Percentiles rank a stretch among this genome's conserved stretches.
These are phyloP conservation scores for Cheumatopsyche charites DNA, from an alignment of 1,140 invertebrate species.

Conservation along the genomic window DNA sequence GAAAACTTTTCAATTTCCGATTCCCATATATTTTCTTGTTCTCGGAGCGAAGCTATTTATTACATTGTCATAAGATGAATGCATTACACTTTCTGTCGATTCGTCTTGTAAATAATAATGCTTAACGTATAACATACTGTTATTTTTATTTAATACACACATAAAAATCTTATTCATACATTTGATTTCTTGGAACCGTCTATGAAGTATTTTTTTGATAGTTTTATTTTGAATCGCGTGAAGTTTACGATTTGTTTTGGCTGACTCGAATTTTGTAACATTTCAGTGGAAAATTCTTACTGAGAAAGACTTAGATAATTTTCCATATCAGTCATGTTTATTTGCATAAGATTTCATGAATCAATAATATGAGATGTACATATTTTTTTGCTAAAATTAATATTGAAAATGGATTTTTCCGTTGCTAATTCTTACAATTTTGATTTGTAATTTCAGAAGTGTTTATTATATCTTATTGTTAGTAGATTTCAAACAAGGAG, in stretches of 20 bases:
- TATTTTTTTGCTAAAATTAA: too few relatives aligned
- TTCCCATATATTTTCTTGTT: slow-evolving; percentile 5
- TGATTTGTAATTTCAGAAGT: background rate
- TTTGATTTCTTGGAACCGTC: background rate
- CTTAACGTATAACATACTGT: background rate
- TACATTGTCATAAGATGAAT: slow-evolving; percentile 6
- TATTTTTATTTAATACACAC: background rate
- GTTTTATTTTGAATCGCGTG: slow-evolving; percentile 8
- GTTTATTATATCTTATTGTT: slow-evolving; percentile 8
- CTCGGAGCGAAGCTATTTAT: background rate
- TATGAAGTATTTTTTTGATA: background rate
- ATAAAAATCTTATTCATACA: background rate
- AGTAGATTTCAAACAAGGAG: slow-evolving; percentile 3
- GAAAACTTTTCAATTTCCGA: slow-evolving; percentile 17
- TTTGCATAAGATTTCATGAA: too few relatives aligned
- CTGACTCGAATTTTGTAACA: background rate
- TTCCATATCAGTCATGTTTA: background rate
- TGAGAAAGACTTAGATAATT: background rate
- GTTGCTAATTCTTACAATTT: too few relatives aligned
- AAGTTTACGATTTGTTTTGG: slow-evolving; percentile 11
- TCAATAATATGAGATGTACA: too few relatives aligned
- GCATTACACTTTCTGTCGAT: slow-evolving; percentile 8
- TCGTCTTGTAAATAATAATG: background rate
- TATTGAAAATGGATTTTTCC: too few relatives aligned
- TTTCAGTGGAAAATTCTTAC: background rate